Base-by-base conservation (phyloP, 2,888 invertebrate species). In the Seira ritae region DNA sequence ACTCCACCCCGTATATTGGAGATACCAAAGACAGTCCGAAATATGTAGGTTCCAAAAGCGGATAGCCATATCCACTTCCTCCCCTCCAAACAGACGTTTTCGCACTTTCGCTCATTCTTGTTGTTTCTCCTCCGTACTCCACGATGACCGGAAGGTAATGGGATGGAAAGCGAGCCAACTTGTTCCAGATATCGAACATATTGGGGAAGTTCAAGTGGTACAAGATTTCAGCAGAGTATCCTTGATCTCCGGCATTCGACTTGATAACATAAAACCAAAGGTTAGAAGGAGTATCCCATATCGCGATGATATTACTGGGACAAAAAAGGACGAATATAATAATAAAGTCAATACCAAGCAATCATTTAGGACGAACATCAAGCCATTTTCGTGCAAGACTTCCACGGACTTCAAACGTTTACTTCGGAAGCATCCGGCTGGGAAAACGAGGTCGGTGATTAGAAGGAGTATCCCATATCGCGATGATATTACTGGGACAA, bases 21-120 rank as follows among this genome's bases (percentile, higher is more conserved):
- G 82, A 82, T n/a, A 77, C 55, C 0, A 82, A 19, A 0, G 82
- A 42, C 12, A 82, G 17, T 0, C 82, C 77, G 23, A 77, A 82
- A 60, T 37, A 68, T 0, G 31, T 20, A 4, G 60, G 37, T 15
- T 37, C 71, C 15, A 0, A 0, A 0, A 65, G 62, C 15, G 6
- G 60, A 15, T 19, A 80, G 0, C 67, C 10, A 42, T 73, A 73
- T 0, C 17, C 55, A 60, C 73, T 67, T 20, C 17, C 68, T 6
- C 73, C 72, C 37, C 42, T n/a, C 6, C 42, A 42, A 15, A 74
- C 2, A 10, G 37, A 6, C 2, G 10, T n/a, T 8, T 37, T 69
- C 3, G 37, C 71, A 1, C 1, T 10, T 3, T 46, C 68, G 22
- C 23, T 60, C 15, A 77, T 12, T n/a, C 60, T 1, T 0, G n/a